Conservation (phyloP, 2,113 vertebrate species). For the Sturnus vulgaris region DNA sequence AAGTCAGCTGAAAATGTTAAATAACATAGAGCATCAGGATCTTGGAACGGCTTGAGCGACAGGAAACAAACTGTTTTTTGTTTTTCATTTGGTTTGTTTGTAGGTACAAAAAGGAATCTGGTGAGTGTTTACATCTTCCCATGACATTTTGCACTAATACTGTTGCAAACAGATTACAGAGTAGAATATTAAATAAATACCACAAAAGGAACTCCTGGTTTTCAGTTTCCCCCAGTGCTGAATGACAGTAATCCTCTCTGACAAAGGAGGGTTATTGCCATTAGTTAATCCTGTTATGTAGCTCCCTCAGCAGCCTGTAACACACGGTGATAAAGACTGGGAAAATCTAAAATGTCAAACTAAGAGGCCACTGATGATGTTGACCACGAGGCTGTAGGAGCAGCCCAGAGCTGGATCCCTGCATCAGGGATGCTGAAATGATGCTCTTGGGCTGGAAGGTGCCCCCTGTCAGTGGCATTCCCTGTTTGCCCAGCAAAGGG, state of each 20-base stretch:
- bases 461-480: fast-evolving
- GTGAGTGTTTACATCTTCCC: slow-evolving; percentile 75
- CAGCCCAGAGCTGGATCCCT: not conserved
- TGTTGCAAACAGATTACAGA: slow-evolving; percentile 73
- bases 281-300: slow-evolving; percentile 69
- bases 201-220: slow-evolving; percentile 64
- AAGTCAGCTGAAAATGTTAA: slow-evolving; percentile 52
- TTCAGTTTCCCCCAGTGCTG: slow-evolving; percentile 58
- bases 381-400: not conserved
- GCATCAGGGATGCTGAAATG: not conserved
- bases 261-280: slow-evolving; percentile 69
- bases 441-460: not conserved
- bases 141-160: slow-evolving; percentile 72
- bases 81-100: slow-evolving; percentile 67
- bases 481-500: not conserved
- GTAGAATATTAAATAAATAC: slow-evolving; percentile 76
- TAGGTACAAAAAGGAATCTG: slow-evolving; percentile 68
- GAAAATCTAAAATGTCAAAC: slow-evolving; percentile 49
- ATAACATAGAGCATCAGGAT: slow-evolving; percentile 44
- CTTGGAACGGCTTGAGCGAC: slow-evolving; percentile 43
- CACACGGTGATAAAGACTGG: slow-evolving; percentile 61
- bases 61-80: slow-evolving; percentile 55
- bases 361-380: not conserved
- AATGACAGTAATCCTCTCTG: slow-evolving; percentile 72
- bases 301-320: slow-evolving; percentile 53